These are phyloP conservation scores for Meriones unguiculatus DNA, from an alignment of 2,113 vertebrate species.

Conservation along the genomic window DNA sequence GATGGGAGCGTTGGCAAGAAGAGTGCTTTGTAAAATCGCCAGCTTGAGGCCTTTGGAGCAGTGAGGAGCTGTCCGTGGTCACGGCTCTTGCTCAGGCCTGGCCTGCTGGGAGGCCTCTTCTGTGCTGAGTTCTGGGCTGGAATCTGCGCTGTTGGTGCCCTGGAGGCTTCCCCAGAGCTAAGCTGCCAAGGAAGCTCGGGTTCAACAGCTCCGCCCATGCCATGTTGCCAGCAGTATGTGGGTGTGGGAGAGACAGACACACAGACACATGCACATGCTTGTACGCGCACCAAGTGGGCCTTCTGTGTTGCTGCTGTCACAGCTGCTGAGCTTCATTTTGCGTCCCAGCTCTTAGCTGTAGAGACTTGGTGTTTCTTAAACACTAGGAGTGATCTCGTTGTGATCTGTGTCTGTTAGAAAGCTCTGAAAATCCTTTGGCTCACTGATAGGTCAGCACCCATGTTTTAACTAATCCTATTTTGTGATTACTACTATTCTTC, in stretches of 20 bases:
- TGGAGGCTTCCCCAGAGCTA: background rate
- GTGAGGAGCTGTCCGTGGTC: background rate
- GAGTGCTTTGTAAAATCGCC: background rate
- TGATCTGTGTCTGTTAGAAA: constrained; percentile 12
- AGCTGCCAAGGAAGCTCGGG: too few species aligned
- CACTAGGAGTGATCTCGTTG: background rate
- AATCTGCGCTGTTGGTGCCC: background rate
- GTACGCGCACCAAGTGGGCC: background rate
- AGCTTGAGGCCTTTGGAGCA: background rate
- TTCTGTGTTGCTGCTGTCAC: background rate
- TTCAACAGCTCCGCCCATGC: too few species aligned
- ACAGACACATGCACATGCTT: background rate
- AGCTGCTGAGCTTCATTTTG: background rate
- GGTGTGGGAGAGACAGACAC: background rate
- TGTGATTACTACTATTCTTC: background rate
- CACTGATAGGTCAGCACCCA: background rate
- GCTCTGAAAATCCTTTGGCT: background rate
- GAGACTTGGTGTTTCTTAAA: background rate
- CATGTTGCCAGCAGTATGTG: background rate
- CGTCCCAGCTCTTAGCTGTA: background rate
- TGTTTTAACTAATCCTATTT: background rate
- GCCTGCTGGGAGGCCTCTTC: background rate
- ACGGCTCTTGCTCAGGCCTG: background rate
- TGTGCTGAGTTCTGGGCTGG: background rate
- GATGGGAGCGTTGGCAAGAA: background rate